phyloP scores from a whole-genome alignment of 2,113 vertebrate species.

The Craseonycteris thonglongyai region DNA sequence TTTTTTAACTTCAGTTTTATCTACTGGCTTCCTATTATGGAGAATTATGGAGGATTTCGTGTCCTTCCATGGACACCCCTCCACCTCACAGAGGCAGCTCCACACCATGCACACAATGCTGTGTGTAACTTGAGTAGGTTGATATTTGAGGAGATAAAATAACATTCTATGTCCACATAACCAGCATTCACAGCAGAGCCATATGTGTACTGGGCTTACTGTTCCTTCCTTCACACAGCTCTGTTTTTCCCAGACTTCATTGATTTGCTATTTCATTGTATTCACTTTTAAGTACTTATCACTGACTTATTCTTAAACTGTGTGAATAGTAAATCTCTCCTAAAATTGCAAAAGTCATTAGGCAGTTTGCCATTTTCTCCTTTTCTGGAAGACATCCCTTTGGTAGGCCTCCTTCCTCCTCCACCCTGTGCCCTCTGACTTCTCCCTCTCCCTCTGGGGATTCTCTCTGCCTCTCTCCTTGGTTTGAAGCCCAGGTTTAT shows the following conservation, averaged over 20 bases:
- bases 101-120: rapidly evolving
- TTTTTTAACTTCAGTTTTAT: not conserved
- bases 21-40: not conserved
- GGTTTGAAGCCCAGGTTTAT: not conserved
- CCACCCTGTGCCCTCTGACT: not conserved
- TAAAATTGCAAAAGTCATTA: not conserved
- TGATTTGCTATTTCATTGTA: not conserved
- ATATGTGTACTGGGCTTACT: not conserved
- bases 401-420: not conserved
- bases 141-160: not conserved
- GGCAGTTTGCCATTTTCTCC: no score
- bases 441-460: no score
- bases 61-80: not conserved
- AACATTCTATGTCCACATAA: not conserved
- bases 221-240: not conserved
- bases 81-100: not conserved
- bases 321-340: not conserved
- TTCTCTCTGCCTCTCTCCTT: not conserved
- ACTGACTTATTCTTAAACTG: not conserved
- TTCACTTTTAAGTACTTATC: not conserved
- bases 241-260: not conserved
- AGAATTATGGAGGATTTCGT: not conserved
- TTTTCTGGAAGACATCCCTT: not conserved
- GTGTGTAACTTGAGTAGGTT: not conserved
- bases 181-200: not conserved